Conservation (phyloP, 2,113 vertebrate genomes). For the Plestiodon gilberti region DNA sequence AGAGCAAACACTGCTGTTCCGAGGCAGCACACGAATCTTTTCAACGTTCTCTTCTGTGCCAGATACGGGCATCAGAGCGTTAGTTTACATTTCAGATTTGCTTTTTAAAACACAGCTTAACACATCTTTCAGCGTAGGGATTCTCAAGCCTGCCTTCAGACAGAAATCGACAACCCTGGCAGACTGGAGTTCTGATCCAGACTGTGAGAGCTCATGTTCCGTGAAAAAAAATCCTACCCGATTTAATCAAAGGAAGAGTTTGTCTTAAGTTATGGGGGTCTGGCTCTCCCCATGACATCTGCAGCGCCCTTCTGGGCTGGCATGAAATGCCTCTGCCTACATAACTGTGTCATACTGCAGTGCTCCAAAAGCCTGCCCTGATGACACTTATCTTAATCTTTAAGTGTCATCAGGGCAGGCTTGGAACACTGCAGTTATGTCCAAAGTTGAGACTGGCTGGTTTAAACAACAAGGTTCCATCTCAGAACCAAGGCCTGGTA, state of each 20-base stretch:
- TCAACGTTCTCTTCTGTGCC: neutral
- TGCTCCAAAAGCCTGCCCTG: no score
- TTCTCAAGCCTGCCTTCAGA: neutral
- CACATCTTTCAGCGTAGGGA: neutral
- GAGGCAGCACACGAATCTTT: neutral
- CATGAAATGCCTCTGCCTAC: neutral
- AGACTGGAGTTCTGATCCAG: neutral
- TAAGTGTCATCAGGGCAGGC: no score
- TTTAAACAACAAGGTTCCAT: neutral
- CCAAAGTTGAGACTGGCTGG: neutral
- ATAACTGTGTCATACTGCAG: neutral
- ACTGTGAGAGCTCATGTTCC: no score
- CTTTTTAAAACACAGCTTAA: neutral
- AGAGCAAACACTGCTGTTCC: slow-evolving; percentile 43
- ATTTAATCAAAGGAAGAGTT: neutral
- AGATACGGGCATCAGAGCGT: neutral
- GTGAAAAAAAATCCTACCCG: neutral
- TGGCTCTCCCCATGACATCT: neutral
- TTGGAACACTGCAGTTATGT: neutral
- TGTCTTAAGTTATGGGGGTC: neutral
- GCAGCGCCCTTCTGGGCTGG: neutral
- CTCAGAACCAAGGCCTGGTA: neutral
- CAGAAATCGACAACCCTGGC: neutral
- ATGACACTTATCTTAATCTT: no score
- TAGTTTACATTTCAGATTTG: neutral